Percentiles rank a stretch among this genome's conserved stretches.
Evolutionary conservation across 2,888 invertebrate species (phyloP).

Genomic region (Ichneumoninae sp.): DNA sequence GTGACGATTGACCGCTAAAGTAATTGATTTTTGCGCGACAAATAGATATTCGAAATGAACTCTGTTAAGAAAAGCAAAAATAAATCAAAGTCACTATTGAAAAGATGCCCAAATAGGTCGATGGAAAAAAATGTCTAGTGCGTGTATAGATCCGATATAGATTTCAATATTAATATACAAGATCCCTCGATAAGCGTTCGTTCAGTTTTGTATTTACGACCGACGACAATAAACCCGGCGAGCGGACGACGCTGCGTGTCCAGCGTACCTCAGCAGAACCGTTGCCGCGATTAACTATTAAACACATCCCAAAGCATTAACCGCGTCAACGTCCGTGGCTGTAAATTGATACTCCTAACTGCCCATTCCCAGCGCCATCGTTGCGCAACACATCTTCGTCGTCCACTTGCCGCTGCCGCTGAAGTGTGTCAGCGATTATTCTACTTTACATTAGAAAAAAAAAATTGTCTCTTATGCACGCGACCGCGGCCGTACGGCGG

Average conservation of each 20-base stretch:
- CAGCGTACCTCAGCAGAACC: constrained; percentile 2
- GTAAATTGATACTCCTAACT: background rate
- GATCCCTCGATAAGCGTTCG: background rate
- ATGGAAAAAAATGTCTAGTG: background rate
- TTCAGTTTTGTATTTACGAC: constrained; percentile 12
- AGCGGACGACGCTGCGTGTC: background rate
- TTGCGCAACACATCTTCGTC: constrained; percentile 44
- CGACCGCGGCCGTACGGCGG: background rate
- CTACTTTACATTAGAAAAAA: constrained; percentile 49
- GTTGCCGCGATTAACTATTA: constrained; percentile 32
- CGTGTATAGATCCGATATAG: background rate
- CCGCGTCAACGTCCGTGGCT: constrained; percentile 37
- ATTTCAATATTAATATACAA: background rate
- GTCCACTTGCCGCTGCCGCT: constrained; percentile 4
- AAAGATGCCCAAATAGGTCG: background rate
- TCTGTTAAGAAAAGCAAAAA: background rate
- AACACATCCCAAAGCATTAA: constrained; percentile 42
- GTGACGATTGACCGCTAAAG: constrained; percentile 14
- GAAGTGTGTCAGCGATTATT: constrained; percentile 54
- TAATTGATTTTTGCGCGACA: background rate
- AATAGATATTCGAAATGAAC: background rate
- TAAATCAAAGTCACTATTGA: background rate
- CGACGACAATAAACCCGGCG: constrained; percentile 13
- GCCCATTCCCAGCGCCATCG: constrained; percentile 7
- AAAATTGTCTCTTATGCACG: constrained; percentile 32